phyloP scores from a whole-genome alignment of 2,888 invertebrate species.

The Lasioglossum morio region DNA sequence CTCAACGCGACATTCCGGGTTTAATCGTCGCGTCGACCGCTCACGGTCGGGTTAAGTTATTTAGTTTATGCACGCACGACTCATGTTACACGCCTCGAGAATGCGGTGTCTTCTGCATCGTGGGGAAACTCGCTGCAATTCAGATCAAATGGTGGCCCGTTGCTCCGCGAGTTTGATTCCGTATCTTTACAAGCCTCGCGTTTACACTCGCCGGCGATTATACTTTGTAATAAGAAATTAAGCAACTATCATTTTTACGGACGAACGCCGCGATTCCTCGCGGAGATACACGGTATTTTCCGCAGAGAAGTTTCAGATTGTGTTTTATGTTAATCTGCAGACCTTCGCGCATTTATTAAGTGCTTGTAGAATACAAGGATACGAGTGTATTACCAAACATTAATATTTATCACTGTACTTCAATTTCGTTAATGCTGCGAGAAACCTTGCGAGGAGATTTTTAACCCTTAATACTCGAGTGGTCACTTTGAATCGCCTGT shows the following conservation, averaged over 20 bases:
- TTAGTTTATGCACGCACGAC: constrained; percentile 4
- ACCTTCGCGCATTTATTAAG: neutral
- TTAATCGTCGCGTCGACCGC: neutral
- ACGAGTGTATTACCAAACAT: neutral
- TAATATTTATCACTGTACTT: neutral
- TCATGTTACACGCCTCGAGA: neutral
- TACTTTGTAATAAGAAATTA: constrained; percentile 5
- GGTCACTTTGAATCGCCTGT: too few relatives aligned
- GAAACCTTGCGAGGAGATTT: too few relatives aligned
- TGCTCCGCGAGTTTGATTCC: neutral
- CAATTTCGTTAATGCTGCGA: too few relatives aligned
- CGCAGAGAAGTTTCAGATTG: neutral
- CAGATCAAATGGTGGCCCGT: neutral
- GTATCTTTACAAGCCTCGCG: neutral
- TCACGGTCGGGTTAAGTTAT: constrained; percentile 2
- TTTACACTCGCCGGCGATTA: neutral
- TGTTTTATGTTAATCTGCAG: neutral
- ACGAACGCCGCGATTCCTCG: neutral
- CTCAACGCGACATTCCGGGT: neutral
- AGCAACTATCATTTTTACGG: neutral
- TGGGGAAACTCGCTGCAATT: neutral
- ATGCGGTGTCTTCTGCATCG: neutral
- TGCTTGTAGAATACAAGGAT: neutral
- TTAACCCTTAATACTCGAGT: too few relatives aligned
- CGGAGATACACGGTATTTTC: neutral